A percentile compares a stretch with the other conserved stretches of the same genome.
Conservation (phyloP, 2,113 vertebrate species). For the Tylochromis polylepis region DNA sequence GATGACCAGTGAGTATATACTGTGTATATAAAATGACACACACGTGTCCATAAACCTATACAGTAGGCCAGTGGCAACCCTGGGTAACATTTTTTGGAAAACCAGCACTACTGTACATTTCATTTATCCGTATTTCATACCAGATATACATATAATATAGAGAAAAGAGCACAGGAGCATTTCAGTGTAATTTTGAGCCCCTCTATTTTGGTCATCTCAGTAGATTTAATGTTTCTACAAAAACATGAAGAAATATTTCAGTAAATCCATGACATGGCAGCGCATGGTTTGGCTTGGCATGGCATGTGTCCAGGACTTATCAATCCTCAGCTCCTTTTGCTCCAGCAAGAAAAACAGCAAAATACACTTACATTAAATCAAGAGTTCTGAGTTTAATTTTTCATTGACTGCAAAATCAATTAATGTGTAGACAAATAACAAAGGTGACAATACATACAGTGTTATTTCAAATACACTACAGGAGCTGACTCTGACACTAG, state of each 20-base stretch:
- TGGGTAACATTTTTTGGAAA: not conserved
- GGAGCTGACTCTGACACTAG: not conserved
- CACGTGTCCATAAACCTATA: not conserved
- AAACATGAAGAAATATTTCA: not conserved
- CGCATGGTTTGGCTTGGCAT: not conserved
- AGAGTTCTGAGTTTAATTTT: not conserved
- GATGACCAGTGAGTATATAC: not conserved
- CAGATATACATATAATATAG: not conserved
- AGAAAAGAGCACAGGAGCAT: not conserved
- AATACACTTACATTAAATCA: not conserved
- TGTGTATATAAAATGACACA: not conserved
- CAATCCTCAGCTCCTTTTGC: not conserved
- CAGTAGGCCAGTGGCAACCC: not conserved
- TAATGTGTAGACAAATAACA: not conserved
- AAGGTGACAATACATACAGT: not conserved
- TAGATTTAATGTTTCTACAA: not conserved
- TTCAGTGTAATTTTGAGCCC: no score
- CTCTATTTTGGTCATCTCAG: no score
- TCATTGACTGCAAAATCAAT: not conserved
- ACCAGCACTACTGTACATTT: not conserved
- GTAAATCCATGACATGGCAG: not conserved
- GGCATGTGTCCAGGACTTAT: not conserved
- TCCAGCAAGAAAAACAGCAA: not conserved
- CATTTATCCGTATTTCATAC: not conserved
- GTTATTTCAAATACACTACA: not conserved